Base-by-base conservation (phyloP, 2,113 vertebrate genomes). In the Ornithorhynchus anatinus region DNA sequence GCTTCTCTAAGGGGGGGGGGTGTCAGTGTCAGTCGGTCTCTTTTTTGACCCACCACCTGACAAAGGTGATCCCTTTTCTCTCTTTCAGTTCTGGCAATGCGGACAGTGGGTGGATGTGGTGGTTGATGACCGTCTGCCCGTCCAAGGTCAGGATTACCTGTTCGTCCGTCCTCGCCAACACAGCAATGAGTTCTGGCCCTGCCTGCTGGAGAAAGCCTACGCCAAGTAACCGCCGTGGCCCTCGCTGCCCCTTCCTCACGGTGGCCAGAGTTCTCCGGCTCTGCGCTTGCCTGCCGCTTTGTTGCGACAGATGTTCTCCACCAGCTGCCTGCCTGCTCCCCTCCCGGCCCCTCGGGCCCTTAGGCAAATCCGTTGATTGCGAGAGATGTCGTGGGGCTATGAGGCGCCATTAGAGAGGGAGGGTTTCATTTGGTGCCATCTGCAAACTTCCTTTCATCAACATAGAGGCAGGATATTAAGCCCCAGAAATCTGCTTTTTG, bases 131-230 rank as follows among this genome's bases (percentile, higher is more conserved):
- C 84, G 53, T 1, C 81, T 94, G 59, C 94, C 93, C 2, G 42
- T 64, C 33, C 84, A 3, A 70, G 4, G 22, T 25, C 22, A 15
- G 39, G 64, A 33, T 17, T 91, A 77, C 82, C 66, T 93, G 35
- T 94, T 81, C 5, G 93, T 95, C 11, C 66, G 77, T 0, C 88
- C 94, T 31, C 47, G 92, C 80, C 67, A 86, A 89, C 44, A 87
- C 51, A 84, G 69, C 40, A 94, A 95, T 36, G 97, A 99, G 77
- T 99, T 98, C 87, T 99, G 97, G 97, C 97, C 96, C 48, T 94
- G 96, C 25, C 90, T 99, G 63, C 72, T 99, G 81, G 96, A 99
- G 89, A 99, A 98, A 81, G 96, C 97, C 6, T 98, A 98, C 39
- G 94, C 97, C 69, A 98, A 97, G 97, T 97, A 93, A 93, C 69